Base-by-base conservation (phyloP, 2,888 invertebrate genomes). In the Aphodius sticticus region DNA sequence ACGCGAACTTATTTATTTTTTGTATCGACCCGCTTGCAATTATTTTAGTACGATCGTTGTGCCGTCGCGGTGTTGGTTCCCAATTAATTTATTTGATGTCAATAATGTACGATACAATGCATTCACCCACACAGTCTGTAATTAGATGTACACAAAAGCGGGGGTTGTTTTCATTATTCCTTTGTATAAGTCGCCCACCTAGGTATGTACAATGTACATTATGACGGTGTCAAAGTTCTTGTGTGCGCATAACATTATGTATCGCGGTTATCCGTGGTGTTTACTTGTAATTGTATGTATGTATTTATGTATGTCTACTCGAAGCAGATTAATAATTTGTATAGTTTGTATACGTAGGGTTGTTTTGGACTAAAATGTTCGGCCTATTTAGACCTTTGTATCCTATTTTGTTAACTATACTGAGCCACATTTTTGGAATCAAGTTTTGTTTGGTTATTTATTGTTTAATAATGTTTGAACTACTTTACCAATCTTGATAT, bases 1-100 rank as follows among this genome's bases (percentile, higher is more conserved):
- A 76, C 76, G 76, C 76, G 16, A 76, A 38, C 37, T 76, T 76
- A 76, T 76, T 76, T 76, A 76, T 76, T 76, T 76, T 76, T 16
- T 38, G 14, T 38, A 76, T 76, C 76, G 76, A 76, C 16, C 53
- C 16, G 53, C 26, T 53, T 53, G 53, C 53, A 53, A 53, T 53
- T 53, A 53, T 53, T 53, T 53, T 53, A 9, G 9, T 53, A 53
- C 53, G 53, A 12, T 53, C 53, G 12, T 2, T 0, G 9, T 53
- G 7, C 7, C 12, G 12, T 53, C 2, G 9, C 53, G 53, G 1
- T 53, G 53, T 53, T 26, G 26, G 26, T 53, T 53, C 7, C 53
- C 53, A 53, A 53, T 53, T 53, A 53, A 53, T 53, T 53, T 5
- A 53, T 53, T 53, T 5, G 12, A 53, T 9, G 12, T 53, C 12